A percentile compares a stretch with the other conserved stretches of the same genome.
Evolutionary conservation across 2,113 vertebrate species (phyloP).

Genomic region (Panurus biarmicus): DNA sequence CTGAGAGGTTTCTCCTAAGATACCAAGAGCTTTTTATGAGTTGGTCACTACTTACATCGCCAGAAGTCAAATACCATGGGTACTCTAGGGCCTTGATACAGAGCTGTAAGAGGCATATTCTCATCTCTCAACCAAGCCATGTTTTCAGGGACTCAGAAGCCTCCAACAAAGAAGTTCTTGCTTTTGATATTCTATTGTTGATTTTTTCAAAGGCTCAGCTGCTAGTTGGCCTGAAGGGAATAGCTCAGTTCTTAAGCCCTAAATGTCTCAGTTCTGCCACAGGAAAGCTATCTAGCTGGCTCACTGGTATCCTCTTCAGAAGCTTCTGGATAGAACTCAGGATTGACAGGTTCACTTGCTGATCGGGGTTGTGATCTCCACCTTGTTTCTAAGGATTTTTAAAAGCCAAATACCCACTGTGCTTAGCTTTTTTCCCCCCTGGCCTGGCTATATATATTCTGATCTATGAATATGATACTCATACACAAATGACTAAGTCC

Average conservation of each 20-base stretch:
- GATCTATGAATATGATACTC: neutral
- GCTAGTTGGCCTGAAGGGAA: neutral
- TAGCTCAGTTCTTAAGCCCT: constrained; percentile 14
- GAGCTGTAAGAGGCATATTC: neutral
- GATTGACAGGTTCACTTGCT: neutral
- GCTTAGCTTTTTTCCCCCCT: neutral
- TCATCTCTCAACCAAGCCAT: neutral
- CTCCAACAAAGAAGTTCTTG: neutral
- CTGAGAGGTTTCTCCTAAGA: neutral
- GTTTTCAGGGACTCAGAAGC: neutral
- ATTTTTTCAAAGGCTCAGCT: constrained; percentile 33
- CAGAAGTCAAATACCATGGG: neutral
- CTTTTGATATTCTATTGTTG: constrained; percentile 41
- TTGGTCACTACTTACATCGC: neutral
- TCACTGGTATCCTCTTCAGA: constrained; percentile 19
- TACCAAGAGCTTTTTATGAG: neutral
- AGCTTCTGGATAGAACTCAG: neutral
- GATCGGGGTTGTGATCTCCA: neutral
- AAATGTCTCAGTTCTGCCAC: neutral
- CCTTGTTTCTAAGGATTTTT: neutral
- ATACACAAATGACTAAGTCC: neutral
- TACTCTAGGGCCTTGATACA: neutral
- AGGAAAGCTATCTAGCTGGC: neutral
- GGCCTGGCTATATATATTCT: neutral
- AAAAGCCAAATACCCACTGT: neutral